phyloP scores from a whole-genome alignment of 2,888 invertebrate species.

The Apotomis turbidana region DNA sequence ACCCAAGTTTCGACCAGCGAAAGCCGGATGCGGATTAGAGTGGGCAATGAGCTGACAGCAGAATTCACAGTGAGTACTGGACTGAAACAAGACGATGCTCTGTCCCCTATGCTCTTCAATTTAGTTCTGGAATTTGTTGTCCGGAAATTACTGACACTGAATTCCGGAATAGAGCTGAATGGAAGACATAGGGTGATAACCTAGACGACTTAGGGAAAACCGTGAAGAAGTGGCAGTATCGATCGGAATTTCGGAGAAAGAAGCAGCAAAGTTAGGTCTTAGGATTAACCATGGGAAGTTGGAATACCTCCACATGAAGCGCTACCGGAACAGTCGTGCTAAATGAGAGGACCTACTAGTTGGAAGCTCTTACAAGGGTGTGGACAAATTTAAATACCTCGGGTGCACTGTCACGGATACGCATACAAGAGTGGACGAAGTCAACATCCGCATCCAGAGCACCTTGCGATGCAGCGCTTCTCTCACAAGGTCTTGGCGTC shows the following conservation, averaged over 20 bases:
- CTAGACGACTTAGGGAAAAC: background rate
- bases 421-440: background rate
- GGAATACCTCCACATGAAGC: background rate
- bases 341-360: background rate
- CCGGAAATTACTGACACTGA: background rate
- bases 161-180: no score
- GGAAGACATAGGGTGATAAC: background rate
- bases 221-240: background rate
- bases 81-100: slow-evolving; percentile 35
- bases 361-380: background rate
- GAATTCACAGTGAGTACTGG: slow-evolving; percentile 28
- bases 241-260: background rate
- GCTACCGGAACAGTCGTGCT: no score
- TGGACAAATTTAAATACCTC: background rate
- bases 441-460: background rate
- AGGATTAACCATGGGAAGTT: background rate
- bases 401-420: background rate
- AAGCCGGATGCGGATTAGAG: background rate
- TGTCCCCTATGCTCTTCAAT: slow-evolving; percentile 32
- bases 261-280: background rate
- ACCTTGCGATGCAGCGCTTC: slow-evolving; percentile 2
- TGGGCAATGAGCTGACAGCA: slow-evolving; percentile 24
- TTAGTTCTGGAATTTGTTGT: slow-evolving; percentile 3
- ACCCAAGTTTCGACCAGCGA: background rate
- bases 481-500: background rate